phyloP scores from a whole-genome alignment of 1,140 invertebrate genomes.

The Meloidogyne chitwoodi region DNA sequence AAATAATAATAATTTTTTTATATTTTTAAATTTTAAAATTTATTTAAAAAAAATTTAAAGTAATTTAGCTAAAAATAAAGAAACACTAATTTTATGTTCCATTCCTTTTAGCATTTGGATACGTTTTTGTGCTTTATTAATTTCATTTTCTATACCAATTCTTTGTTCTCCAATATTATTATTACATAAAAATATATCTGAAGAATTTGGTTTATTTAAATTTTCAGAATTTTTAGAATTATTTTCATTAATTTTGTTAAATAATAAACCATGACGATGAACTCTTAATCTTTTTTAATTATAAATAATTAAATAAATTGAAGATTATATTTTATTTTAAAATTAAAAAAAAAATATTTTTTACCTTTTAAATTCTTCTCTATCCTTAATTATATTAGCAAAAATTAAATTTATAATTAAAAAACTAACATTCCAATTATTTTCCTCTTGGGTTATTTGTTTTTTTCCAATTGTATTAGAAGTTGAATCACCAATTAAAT shows the following conservation, averaged over 20 bases:
- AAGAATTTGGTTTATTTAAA: neutral
- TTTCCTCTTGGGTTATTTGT: neutral
- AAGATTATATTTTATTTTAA: no score
- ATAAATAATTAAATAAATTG: neutral
- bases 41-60: neutral
- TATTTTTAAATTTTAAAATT: neutral
- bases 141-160: neutral
- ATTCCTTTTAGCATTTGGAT: slow-evolving; percentile 12
- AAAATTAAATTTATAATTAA: neutral
- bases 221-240: neutral
- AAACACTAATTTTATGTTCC: slow-evolving; percentile 13
- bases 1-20: neutral
- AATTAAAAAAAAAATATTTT: no score
- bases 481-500: neutral
- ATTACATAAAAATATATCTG: neutral
- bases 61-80: slow-evolving; percentile 8
- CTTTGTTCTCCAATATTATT: neutral
- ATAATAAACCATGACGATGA: neutral
- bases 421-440: neutral
- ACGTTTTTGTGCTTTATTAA: neutral
- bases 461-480: neutral
- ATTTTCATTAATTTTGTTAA: neutral
- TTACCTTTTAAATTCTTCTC: neutral
- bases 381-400: neutral
- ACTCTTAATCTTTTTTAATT: neutral